Evolutionary conservation across 1,140 invertebrate species (phyloP), one percentile per base, ranked within the genome.

Genomic region (Philotrypesis tridentata): DNA sequence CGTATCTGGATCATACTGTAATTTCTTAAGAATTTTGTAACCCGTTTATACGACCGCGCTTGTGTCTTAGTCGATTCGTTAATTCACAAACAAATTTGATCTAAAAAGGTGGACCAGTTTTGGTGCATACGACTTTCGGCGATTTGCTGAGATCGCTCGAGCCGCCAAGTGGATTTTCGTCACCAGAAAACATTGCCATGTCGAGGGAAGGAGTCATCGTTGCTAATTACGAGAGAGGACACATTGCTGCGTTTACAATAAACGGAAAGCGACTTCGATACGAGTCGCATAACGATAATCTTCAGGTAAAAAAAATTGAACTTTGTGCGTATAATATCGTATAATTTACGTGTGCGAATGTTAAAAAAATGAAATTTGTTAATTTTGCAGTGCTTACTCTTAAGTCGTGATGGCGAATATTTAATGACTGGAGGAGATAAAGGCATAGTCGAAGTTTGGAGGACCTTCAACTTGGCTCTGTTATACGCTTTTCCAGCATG

Each of bases 371-470:
- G n/a, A n/a, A 65, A 65, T 65, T 37, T 60, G 6, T 60, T 31
- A 67, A 29, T 40, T 81, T 87, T 89, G 68, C 83, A 99, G 97
- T 98, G 97, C 92, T 94, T 99, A 92, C 93, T 97, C 86, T 90
- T 99, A 85, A 99, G 97, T 85, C 96, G 98, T 79, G 99, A 99
- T 93, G 99, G 99, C 65, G 98, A 99, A 93, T 99, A 99, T 91
- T 93, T 99, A 89, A 96, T 99, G 94, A 98, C 97, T 84, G 98
- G 97, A 77, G 98, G 98, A 11, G 98, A 99, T 88, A 97, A 96
- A 90, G 98, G 98, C 82, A 97, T 99, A 79, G 98, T 99, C 82
- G 97, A 99, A 93, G 98, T 99, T 67, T 99, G 98, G 97, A 94
- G 99, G 90, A 98, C 98, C 70, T 99, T 99, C 93, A 99, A 99